A percentile compares a stretch with the other conserved stretches of the same genome.
These are phyloP conservation scores for Latrodectus hesperus DNA, from an alignment of 2,888 invertebrate genomes.

Conservation along the genomic window DNA sequence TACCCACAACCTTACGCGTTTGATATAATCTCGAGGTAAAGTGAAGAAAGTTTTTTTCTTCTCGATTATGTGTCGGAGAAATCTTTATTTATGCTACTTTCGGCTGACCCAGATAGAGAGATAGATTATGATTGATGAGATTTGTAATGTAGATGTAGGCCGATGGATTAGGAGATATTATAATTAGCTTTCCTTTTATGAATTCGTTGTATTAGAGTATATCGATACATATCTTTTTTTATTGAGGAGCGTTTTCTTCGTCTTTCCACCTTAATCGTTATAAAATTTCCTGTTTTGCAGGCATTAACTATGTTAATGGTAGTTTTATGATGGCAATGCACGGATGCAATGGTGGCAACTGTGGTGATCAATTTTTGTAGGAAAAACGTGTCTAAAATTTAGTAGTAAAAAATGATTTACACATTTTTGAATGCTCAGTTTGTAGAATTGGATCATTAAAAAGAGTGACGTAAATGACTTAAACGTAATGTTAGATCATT, in stretches of 20 bases:
- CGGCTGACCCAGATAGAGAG: slow-evolving; percentile 5
- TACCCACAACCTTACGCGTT: too few species aligned
- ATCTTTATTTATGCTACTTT: slow-evolving; percentile 24
- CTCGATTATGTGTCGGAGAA: slow-evolving; percentile 10
- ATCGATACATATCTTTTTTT: slow-evolving; percentile 31
- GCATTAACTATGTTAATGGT: slow-evolving; percentile 19
- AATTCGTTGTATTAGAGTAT: slow-evolving; percentile 10
- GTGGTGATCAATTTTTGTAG: not conserved
- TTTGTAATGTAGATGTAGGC: slow-evolving; percentile 1
- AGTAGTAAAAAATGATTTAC: not conserved
- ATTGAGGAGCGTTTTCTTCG: not conserved
- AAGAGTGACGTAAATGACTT: not conserved
- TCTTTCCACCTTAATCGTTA: slow-evolving; percentile 17
- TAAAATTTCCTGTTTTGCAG: slow-evolving; percentile 35
- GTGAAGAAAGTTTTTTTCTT: slow-evolving; percentile 16
- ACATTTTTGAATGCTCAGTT: not conserved
- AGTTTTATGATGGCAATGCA: slow-evolving; percentile 24
- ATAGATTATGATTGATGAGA: slow-evolving; percentile 12
- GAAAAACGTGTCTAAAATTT: not conserved
- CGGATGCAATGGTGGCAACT: not conserved
- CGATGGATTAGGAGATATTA: slow-evolving; percentile 7
- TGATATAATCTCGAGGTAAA: too few species aligned
- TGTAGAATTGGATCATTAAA: not conserved
- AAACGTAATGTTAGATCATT: not conserved
- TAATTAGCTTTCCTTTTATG: slow-evolving; percentile 31